Conservation (phyloP, 2,113 vertebrate species). For the Tretioscincus oriximinensis region DNA sequence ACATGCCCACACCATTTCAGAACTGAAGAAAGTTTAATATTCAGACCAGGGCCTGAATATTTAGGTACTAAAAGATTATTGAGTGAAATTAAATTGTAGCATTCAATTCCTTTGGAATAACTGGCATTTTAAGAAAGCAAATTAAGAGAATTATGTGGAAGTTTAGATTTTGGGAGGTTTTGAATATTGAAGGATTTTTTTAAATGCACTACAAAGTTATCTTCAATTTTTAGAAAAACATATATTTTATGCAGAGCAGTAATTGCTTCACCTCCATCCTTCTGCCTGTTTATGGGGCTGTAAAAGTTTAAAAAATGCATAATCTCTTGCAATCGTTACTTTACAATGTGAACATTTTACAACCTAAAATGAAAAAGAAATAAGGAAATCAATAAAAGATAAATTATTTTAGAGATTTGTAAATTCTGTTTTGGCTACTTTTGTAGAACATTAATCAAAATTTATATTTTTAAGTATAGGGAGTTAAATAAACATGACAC, state of each 20-base stretch:
- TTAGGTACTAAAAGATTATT: not conserved
- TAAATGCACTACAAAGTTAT: not conserved
- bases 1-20: too few relatives aligned
- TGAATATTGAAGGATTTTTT: not conserved
- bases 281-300: not conserved
- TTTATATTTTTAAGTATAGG: not conserved
- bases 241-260: not conserved
- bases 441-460: not conserved
- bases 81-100: not conserved
- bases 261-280: not conserved
- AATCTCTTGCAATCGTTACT: not conserved
- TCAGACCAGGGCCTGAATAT: too few relatives aligned
- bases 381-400: constrained; percentile 3
- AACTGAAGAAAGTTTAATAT: too few relatives aligned
- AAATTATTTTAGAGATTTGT: not conserved
- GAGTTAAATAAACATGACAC: constrained; percentile 6
- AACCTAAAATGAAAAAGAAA: constrained; percentile 3
- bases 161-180: not conserved
- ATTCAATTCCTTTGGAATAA: not conserved
- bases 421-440: not conserved
- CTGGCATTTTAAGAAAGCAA: not conserved
- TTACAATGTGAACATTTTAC: not conserved
- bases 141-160: not conserved
- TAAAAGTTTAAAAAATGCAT: constrained; percentile 1
- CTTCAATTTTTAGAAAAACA: constrained; percentile 10